Evolutionary conservation across 2,888 invertebrate species (phyloP).

Genomic region (Caenorhabditis sp.): DNA sequence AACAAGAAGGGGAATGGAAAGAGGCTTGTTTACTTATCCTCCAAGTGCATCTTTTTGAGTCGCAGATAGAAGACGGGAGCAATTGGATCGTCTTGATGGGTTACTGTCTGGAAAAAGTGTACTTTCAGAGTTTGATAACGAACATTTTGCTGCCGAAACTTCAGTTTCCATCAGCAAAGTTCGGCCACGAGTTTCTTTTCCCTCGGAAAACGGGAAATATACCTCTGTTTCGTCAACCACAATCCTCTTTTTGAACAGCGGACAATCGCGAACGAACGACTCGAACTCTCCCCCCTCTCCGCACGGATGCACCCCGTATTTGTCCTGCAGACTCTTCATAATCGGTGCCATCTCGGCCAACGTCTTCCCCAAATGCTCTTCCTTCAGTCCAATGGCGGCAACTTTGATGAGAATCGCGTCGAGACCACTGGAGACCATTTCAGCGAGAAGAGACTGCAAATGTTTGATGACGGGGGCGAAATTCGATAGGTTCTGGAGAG

Average conservation of each 20-base stretch:
- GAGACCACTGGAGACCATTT: slow-evolving; percentile 95
- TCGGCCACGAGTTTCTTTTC: too few species aligned
- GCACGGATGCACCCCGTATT: slow-evolving; percentile 95
- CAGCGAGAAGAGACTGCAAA: slow-evolving; percentile 90
- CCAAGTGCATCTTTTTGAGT: slow-evolving; percentile 90
- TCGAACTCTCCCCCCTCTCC: slow-evolving; percentile 99
- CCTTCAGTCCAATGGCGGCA: slow-evolving; percentile 91
- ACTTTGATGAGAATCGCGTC: slow-evolving; percentile 97
- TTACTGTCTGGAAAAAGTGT: slow-evolving; percentile 87
- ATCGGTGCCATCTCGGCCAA: slow-evolving; percentile 89
- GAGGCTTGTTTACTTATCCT: slow-evolving; percentile 86
- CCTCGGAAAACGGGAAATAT: background rate
- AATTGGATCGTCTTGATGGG: slow-evolving; percentile 93
- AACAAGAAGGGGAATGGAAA: background rate
- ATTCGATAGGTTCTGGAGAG: too few species aligned
- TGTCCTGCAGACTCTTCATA: slow-evolving; percentile 92
- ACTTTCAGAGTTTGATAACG: too few species aligned
- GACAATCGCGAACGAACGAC: slow-evolving; percentile 97
- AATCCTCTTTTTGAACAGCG: slow-evolving; percentile 88
- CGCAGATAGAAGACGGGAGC: slow-evolving; percentile 96
- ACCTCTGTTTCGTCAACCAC: slow-evolving; percentile 68
- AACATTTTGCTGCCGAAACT: too few species aligned
- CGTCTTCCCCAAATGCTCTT: slow-evolving; percentile 85
- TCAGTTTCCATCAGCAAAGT: too few species aligned
- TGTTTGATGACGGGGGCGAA: background rate